phyloP scores from a whole-genome alignment of 2,113 vertebrate genomes.

The Syngnathus scovelli region DNA sequence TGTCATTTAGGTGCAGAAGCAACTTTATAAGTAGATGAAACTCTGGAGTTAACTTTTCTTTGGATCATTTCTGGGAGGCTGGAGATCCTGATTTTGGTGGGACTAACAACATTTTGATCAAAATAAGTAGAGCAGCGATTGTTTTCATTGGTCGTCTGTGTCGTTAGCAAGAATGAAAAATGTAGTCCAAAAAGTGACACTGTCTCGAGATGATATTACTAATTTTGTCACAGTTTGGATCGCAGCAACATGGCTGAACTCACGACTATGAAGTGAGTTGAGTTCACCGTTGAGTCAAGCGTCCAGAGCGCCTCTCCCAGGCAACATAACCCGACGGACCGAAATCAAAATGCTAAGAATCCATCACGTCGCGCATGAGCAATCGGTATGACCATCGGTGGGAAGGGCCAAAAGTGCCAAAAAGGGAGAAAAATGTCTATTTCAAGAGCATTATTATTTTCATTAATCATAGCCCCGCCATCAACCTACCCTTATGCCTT shows the following conservation, averaged over 20 bases:
- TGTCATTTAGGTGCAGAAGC: slow-evolving; percentile 12
- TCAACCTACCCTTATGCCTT: slow-evolving; percentile 96
- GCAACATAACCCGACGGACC: slow-evolving; percentile 37
- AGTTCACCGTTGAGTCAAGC: slow-evolving; percentile 38
- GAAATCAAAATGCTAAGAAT: slow-evolving; percentile 75
- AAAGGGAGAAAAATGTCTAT: slow-evolving; percentile 95
- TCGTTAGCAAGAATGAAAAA: neutral
- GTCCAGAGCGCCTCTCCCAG: slow-evolving; percentile 25
- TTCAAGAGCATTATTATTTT: slow-evolving; percentile 99
- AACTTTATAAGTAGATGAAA: slow-evolving; percentile 5
- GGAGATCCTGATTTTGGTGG: neutral
- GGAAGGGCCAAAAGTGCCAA: slow-evolving; percentile 70
- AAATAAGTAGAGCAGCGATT: neutral
- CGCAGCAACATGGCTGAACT: slow-evolving; percentile 14
- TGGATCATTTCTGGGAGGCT: neutral
- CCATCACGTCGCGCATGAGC: slow-evolving; percentile 85
- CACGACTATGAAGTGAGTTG: slow-evolving; percentile 27
- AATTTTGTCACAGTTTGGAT: neutral
- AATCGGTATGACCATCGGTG: slow-evolving; percentile 72
- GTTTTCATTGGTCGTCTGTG: neutral
- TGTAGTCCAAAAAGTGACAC: too few relatives aligned
- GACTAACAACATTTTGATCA: neutral
- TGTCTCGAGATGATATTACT: neutral
- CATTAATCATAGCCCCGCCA: slow-evolving; percentile 98
- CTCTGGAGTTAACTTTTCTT: neutral